Evolutionary conservation across 2,797 vertebrate genomes (phyloP), one percentile per base, ranked within the genome.

Genomic region (Anas georgica): DNA sequence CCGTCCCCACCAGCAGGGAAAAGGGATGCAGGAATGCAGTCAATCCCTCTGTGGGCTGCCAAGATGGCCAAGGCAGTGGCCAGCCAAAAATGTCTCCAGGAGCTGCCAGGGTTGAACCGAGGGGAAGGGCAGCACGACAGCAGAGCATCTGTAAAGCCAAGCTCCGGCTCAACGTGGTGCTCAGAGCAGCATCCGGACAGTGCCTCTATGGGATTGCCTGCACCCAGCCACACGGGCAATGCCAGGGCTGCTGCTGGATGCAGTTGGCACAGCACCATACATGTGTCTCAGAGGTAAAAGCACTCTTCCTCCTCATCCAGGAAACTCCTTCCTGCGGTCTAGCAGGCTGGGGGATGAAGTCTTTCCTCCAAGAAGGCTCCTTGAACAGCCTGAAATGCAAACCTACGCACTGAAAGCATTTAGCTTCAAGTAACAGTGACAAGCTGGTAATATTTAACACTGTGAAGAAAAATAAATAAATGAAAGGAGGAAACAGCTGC

Each of bases 401-500:
- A 88, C 54, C 58, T 86, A 66, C 69, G 69, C 41, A 72, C n/a
- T 28, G 17, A 69, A 77, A 76, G 50, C 48, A 35, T 64, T 85
- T 58, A 87, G 37, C 33, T 64, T 50, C 85, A 73, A 75, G 70
- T 70, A 83, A 86, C 50, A 68, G 62, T 69, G 83, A 76, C 80
- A 90, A 91, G 59, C 64, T 66, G 73, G 37, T 86, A 94, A 96
- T 91, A 93, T 89, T 94, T 93, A 96, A 89, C 80, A 73, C 31
- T 3, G 9, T 12, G 52, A 92, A 90, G 64, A 90, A 80, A 94
- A 91, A 90, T 72, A 95, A 95, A 95, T 74, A 91, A 86, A 87
- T 25, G 76, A 85, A 95, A 91, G 75, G 48, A 86, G 54, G 59
- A 83, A 95, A 90, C 45, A 86, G 83, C 90, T 90, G 60, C 56